phyloP scores from a whole-genome alignment of 2,888 invertebrate species.

The Polydrusus tereticollis region DNA sequence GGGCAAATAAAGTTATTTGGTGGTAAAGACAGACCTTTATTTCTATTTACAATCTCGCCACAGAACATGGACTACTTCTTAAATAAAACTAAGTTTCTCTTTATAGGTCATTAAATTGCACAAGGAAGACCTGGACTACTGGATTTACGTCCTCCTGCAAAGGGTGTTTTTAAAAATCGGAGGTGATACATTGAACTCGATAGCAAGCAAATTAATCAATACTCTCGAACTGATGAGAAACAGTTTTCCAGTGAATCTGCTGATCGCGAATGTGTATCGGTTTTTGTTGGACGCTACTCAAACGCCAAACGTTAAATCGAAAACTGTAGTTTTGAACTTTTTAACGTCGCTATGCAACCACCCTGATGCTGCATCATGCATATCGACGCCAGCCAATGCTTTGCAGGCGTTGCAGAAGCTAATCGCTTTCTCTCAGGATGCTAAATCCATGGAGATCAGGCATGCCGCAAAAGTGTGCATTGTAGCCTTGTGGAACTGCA shows the following conservation, averaged over 20 bases:
- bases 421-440: constrained; percentile 77
- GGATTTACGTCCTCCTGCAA: constrained; percentile 90
- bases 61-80: not conserved
- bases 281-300: constrained; percentile 94
- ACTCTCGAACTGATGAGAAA: constrained; percentile 83
- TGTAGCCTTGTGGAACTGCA: constrained; percentile 90
- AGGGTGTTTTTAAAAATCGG: constrained; percentile 84
- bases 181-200: constrained; percentile 91
- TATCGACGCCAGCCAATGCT: constrained; percentile 66
- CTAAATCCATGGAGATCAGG: constrained; percentile 78
- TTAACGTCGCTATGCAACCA: constrained; percentile 75
- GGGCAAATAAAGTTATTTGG: too few species aligned
- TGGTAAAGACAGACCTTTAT: too few species aligned
- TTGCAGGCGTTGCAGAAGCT: constrained; percentile 82
- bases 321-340: constrained; percentile 82
- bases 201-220: constrained; percentile 90
- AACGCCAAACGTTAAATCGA: constrained; percentile 88
- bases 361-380: constrained; percentile 69
- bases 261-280: constrained; percentile 78
- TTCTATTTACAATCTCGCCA: not conserved
- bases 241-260: constrained; percentile 76
- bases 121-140: constrained; percentile 89
- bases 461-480: constrained; percentile 74
- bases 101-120: constrained; percentile 78
- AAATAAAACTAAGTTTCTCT: not conserved